Percentiles rank a stretch among this genome's conserved stretches.
These are phyloP conservation scores for Epicauta chinensis DNA, from an alignment of 1,140 invertebrate species.

Conservation along the genomic window DNA sequence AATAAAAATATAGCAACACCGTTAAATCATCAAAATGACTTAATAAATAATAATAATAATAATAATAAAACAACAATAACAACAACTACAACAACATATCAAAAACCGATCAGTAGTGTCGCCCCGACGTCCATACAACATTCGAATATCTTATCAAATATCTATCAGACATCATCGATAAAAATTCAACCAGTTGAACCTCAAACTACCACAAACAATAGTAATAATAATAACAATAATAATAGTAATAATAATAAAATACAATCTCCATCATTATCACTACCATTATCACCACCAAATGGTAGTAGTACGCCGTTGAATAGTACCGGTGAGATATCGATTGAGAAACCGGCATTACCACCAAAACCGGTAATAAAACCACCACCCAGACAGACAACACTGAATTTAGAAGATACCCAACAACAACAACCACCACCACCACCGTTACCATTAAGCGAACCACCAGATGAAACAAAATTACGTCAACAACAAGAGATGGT, in stretches of 20 bases:
- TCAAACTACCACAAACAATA: slow-evolving; percentile 53
- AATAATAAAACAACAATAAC: slow-evolving; percentile 12
- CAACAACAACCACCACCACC: slow-evolving; percentile 33
- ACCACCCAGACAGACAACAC: slow-evolving; percentile 46
- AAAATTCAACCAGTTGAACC: slow-evolving; percentile 75
- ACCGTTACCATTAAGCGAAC: slow-evolving; percentile 38
- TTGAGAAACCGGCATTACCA: slow-evolving; percentile 63
- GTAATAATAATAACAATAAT: slow-evolving; percentile 21
- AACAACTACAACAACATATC: slow-evolving; percentile 21
- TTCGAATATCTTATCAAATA: slow-evolving; percentile 61
- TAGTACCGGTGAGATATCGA: slow-evolving; percentile 48
- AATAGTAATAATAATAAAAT: slow-evolving; percentile 13
- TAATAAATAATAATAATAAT: slow-evolving; percentile 28
- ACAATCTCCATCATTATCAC: slow-evolving; percentile 43
- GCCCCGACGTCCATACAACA: slow-evolving; percentile 65
- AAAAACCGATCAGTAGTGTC: slow-evolving; percentile 73
- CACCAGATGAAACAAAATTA: slow-evolving; percentile 37
- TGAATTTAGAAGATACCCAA: slow-evolving; percentile 29
- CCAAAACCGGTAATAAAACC: slow-evolving; percentile 61
- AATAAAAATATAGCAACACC: slow-evolving; percentile 59
- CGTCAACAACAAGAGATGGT: slow-evolving; percentile 45
- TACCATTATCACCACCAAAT: slow-evolving; percentile 51
- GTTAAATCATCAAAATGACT: slow-evolving; percentile 47
- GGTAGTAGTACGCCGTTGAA: slow-evolving; percentile 49
- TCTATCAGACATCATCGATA: slow-evolving; percentile 73